Evolutionary conservation across 2,113 vertebrate genomes (phyloP), one percentile per base, ranked within the genome.

Genomic region (Bos indicus): DNA sequence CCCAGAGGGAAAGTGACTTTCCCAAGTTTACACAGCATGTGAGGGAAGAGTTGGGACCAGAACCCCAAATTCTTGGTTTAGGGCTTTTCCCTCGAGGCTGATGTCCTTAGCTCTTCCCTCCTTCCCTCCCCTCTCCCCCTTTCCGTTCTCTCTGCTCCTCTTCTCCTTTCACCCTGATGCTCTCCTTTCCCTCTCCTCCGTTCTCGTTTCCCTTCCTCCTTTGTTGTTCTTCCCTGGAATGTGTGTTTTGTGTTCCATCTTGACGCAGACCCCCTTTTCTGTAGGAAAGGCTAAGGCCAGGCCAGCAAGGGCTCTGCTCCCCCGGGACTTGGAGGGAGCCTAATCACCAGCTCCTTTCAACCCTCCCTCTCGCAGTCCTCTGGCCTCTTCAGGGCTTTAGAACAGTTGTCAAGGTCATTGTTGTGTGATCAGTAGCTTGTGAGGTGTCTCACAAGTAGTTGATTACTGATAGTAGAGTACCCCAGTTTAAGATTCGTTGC

Each of bases 211-310:
- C 80, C 46, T 9, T 71, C 51, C 78, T 51, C 19, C 52, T 84
- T 23, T 60, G 30, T 90, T 10, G 19, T 82, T 59, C 10, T 26
- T 56, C 59, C 95, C 95, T 83, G 95, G 96, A 85, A 83, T 96
- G 97, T 95, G 67, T 98, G 98, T 88, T 96, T 83, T 88, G 6
- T 96, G 97, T 96, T 97, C 78, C 97, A 97, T 98, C 88, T 95
- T 71, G 81, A 36, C 5, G 1, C 33, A 52, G 87, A 3, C 5
- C 64, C 43, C 88, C 12, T 51, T 43, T 90, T 28, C 33, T 78
- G 30, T 33, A 96, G 90, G 54, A 86, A 59, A 91, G 56, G 36
- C 36, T 28, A 3, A 89, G 62, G 51, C 59, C n/a, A 14, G 88
- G 74, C 78, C 52, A 43, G 46, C 40, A 14, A 21, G 46, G 16